Conservation (phyloP, 30 jellyfish, hydroid and myxozoan species). For the Hydra vulgaris region DNA sequence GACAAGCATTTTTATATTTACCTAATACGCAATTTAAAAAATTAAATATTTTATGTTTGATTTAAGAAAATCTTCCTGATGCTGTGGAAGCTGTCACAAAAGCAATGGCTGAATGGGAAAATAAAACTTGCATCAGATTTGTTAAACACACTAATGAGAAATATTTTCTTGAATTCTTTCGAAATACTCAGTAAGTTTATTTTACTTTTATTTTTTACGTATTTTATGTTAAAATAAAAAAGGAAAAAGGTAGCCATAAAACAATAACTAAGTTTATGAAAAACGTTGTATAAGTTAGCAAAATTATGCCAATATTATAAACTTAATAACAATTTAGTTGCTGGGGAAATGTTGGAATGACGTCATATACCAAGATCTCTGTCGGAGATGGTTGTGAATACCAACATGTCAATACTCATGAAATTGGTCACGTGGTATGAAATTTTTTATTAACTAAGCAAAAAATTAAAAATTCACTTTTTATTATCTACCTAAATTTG, state of each 20-base stretch:
- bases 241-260: too few relatives aligned
- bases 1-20: too few relatives aligned
- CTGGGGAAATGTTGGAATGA: constrained; percentile 87
- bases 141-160: constrained; percentile 60
- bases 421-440: constrained; percentile 84
- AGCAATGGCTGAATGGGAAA: constrained; percentile 94
- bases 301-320: too few relatives aligned
- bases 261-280: too few relatives aligned
- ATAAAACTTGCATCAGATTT: constrained; percentile 77
- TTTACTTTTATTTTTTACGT: too few relatives aligned
- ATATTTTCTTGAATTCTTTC: constrained; percentile 54
- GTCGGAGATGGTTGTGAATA: constrained; percentile 78
- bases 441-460: too few relatives aligned
- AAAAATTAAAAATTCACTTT: too few relatives aligned
- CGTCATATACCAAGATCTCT: constrained; percentile 58
- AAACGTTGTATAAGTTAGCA: too few relatives aligned
- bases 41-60: not conserved
- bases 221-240: too few relatives aligned
- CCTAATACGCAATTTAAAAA: too few relatives aligned
- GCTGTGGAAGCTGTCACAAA: constrained; percentile 59
- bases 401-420: constrained; percentile 83
- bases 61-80: constrained; percentile 44
- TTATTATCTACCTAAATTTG: too few relatives aligned
- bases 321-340: constrained; percentile 30
- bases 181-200: constrained; percentile 66